Conservation (phyloP, 1,140 invertebrate genomes). For the Agraylea sexmaculata region DNA sequence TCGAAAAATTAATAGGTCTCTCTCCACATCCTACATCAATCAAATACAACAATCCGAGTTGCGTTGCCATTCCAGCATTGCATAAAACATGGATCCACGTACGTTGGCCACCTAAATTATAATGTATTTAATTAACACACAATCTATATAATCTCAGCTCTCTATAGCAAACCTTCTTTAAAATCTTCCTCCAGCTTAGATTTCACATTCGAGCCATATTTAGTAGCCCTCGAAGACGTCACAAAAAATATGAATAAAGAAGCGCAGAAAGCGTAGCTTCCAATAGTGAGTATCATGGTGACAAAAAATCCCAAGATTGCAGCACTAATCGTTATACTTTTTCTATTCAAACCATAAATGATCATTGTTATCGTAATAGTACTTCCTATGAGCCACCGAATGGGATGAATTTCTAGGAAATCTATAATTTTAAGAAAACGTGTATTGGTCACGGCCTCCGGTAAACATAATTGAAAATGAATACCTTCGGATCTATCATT, state of each 20-base stretch:
- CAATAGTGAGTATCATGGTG: conserved; percentile 69
- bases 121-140: conserved; percentile 8
- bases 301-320: conserved; percentile 60
- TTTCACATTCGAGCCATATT: conserved; percentile 59
- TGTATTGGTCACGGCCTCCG: not conserved
- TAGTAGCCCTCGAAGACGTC: conserved; percentile 71
- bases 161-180: conserved; percentile 59
- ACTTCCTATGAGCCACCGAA: conserved; percentile 59
- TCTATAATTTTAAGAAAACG: conserved; percentile 37
- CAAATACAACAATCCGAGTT: conserved; percentile 67
- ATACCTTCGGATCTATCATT: conserved; percentile 44
- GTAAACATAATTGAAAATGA: not conserved
- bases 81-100: conserved; percentile 88
- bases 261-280: conserved; percentile 64
- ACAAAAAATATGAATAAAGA: conserved; percentile 70
- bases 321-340: conserved; percentile 57
- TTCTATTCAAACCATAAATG: conserved; percentile 51
- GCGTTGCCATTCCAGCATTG: conserved; percentile 75
- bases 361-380: conserved; percentile 55
- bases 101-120: conserved; percentile 55
- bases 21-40: conserved; percentile 71
- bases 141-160: too few species aligned
- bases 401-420: conserved; percentile 52
- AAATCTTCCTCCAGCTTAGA: conserved; percentile 64
- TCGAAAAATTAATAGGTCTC: conserved; percentile 63